Conservation (phyloP, 2,113 vertebrate species). For the Malurus alboscapulatus region DNA sequence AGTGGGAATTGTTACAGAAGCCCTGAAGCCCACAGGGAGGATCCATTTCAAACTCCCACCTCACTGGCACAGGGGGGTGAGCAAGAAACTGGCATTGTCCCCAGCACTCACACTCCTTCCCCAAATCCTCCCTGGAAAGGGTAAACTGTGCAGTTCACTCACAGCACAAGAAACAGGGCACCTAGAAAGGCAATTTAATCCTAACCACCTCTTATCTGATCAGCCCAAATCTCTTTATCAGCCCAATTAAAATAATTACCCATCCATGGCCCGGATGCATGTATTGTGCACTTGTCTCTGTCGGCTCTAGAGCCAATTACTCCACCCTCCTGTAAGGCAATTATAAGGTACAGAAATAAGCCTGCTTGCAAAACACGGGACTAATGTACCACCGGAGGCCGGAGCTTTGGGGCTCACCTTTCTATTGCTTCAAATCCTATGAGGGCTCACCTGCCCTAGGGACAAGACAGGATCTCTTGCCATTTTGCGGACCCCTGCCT, state of each 20-base stretch:
- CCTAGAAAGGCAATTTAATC: slow-evolving; percentile 44
- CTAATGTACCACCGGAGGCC: rapidly evolving
- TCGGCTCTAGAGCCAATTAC: slow-evolving; percentile 50
- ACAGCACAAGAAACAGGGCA: neutral
- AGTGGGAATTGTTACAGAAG: neutral
- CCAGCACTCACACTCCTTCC: neutral
- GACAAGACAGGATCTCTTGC: neutral
- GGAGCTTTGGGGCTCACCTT: neutral
- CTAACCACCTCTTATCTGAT: slow-evolving; percentile 56
- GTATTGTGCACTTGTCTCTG: slow-evolving; percentile 48
- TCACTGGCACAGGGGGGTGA: rapidly evolving
- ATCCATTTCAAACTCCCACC: neutral
- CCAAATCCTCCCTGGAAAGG: neutral
- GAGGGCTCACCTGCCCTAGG: neutral
- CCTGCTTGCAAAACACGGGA: neutral
- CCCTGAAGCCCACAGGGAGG: neutral
- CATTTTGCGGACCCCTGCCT: neutral
- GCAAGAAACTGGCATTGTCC: neutral
- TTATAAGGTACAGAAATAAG: slow-evolving; percentile 65
- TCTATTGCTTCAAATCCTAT: neutral
- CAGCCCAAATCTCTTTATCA: slow-evolving; percentile 58
- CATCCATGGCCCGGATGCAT: slow-evolving; percentile 32
- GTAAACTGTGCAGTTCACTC: neutral
- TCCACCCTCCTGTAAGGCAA: slow-evolving; percentile 57
- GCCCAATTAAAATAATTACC: slow-evolving; percentile 66